phyloP scores from a whole-genome alignment of 1,140 invertebrate species.

The Leguminivora glycinivorella region DNA sequence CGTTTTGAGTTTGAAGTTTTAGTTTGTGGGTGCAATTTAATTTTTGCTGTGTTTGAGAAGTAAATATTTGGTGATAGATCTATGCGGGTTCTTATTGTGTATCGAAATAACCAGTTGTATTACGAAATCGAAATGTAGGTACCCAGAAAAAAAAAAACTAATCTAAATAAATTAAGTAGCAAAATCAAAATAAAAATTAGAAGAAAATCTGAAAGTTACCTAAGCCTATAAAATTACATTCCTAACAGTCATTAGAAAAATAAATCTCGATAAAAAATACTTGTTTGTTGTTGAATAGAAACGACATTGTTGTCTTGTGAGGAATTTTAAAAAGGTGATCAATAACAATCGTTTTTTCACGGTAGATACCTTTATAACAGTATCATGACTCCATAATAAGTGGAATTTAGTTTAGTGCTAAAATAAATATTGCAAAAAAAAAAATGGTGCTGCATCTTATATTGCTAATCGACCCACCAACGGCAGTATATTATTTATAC shows the following conservation, averaged over 20 bases:
- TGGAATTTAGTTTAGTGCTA: no score
- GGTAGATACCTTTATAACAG: not conserved
- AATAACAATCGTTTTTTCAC: not conserved
- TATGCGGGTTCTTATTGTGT: not conserved
- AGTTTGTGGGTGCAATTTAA: constrained; percentile 16
- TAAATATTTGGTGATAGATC: constrained; percentile 12
- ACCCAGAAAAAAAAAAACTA: no score
- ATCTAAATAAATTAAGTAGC: no score
- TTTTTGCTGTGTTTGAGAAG: not conserved
- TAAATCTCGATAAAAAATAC: not conserved
- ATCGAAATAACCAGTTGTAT: not conserved
- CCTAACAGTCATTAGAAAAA: not conserved
- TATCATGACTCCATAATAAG: not conserved
- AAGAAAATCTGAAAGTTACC: no score
- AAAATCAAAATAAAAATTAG: no score
- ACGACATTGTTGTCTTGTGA: not conserved
- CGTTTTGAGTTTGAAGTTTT: not conserved
- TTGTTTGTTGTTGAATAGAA: not conserved
- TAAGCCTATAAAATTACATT: not conserved
- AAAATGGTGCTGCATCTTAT: no score
- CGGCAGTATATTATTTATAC: no score
- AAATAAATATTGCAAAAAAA: no score
- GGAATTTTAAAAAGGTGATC: not conserved
- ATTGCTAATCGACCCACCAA: no score
- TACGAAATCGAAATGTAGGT: no score